A percentile compares a stretch with the other conserved stretches of the same genome.
Conservation (phyloP, 1,140 invertebrate species). For the Papilio polyxenes region DNA sequence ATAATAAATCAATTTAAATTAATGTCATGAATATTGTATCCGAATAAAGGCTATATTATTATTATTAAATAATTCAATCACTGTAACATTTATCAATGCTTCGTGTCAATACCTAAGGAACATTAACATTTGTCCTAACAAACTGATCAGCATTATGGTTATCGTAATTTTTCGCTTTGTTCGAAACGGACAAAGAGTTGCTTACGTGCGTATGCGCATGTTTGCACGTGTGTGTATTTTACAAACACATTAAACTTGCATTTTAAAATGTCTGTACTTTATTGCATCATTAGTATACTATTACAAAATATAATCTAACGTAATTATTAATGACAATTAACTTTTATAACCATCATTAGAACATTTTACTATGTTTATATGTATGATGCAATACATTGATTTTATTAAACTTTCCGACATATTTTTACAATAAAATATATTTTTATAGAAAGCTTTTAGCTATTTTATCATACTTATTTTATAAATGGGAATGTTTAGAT, state of each 20-base stretch:
- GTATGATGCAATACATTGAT: constrained; percentile 5
- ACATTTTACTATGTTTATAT: neutral
- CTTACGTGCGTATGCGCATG: constrained; percentile 24
- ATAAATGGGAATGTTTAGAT: too few relatives aligned
- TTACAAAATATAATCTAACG: neutral
- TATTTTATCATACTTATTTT: too few relatives aligned
- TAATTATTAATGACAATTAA: constrained; percentile 10
- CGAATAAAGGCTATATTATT: too few relatives aligned
- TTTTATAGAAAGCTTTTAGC: too few relatives aligned
- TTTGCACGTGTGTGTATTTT: neutral
- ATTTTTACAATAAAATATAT: too few relatives aligned
- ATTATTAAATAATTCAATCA: too few relatives aligned
- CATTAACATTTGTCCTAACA: neutral
- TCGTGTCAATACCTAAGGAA: too few relatives aligned
- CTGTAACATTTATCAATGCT: too few relatives aligned
- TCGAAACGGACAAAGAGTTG: constrained; percentile 30
- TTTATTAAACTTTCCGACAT: neutral
- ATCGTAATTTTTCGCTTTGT: constrained; percentile 20
- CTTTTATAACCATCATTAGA: constrained; percentile 5
- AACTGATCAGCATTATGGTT: neutral
- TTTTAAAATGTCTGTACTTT: neutral
- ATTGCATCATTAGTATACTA: neutral
- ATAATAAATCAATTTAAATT: too few relatives aligned
- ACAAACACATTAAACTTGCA: too few relatives aligned
- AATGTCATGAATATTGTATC: too few relatives aligned